A percentile compares a stretch with the other conserved stretches of the same genome.
These are phyloP conservation scores for Macropus fuliginosus DNA, from an alignment of 2,797 vertebrate species.

Conservation along the genomic window DNA sequence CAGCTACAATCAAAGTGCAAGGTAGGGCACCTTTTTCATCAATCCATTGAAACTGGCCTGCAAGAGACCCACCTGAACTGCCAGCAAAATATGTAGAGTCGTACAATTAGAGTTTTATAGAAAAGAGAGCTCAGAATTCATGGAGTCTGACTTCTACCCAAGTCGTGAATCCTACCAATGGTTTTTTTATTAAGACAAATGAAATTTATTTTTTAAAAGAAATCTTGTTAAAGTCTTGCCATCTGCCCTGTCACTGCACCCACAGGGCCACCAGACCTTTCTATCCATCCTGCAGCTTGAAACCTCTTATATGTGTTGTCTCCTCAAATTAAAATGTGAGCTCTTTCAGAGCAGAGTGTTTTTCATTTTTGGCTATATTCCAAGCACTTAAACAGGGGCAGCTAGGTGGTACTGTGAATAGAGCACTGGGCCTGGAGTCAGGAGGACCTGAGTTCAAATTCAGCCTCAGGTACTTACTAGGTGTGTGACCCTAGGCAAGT, in stretches of 20 bases:
- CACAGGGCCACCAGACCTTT: not conserved
- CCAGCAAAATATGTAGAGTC: not conserved
- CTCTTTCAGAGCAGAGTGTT: not conserved
- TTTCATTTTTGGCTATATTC: not conserved
- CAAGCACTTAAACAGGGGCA: not conserved
- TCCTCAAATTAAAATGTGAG: not conserved
- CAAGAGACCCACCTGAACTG: not conserved
- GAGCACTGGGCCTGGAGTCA: not conserved
- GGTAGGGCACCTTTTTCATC: slow-evolving; percentile 83
- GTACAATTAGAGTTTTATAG: not conserved
- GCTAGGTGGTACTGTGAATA: not conserved
- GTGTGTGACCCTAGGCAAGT: not conserved
- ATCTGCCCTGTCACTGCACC: not conserved
- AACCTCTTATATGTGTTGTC: not conserved
- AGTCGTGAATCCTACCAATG: not conserved
- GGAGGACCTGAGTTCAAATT: too few relatives aligned
- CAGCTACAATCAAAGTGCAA: slow-evolving; percentile 98
- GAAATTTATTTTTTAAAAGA: not conserved
- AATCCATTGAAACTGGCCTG: not conserved
- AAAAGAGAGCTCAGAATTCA: not conserved
- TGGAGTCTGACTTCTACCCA: not conserved
- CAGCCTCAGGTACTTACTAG: not conserved
- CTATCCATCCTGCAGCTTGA: not conserved
- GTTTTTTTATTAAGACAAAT: not conserved
- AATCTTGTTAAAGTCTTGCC: not conserved